Conservation (phyloP, 1,140 invertebrate genomes). For the Vollenhovia emeryi region DNA sequence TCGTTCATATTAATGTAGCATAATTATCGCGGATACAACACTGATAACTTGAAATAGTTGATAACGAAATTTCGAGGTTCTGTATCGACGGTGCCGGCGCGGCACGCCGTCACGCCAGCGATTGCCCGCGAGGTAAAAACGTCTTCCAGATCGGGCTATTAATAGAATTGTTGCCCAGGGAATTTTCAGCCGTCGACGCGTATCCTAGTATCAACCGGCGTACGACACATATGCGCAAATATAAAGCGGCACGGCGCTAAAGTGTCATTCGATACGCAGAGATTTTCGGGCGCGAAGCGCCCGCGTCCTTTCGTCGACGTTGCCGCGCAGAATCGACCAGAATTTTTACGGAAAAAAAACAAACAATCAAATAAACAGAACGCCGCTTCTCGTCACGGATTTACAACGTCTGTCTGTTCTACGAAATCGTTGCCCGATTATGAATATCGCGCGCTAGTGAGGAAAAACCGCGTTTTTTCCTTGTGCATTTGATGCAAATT, state of each 20-base stretch:
- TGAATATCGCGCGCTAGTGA: not conserved
- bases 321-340: not conserved
- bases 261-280: not conserved
- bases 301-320: not conserved
- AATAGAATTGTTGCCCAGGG: slow-evolving; percentile 48
- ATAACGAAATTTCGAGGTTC: not conserved
- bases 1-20: not conserved
- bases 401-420: not conserved
- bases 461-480: too few relatives aligned
- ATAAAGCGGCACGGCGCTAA: not conserved
- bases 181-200: slow-evolving; percentile 28
- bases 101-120: not conserved
- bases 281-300: not conserved
- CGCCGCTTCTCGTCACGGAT: not conserved
- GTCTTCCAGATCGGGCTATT: slow-evolving; percentile 35
- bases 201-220: slow-evolving; percentile 24
- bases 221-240: not conserved
- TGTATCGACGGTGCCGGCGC: too few relatives aligned
- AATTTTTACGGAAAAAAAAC: not conserved
- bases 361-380: too few relatives aligned
- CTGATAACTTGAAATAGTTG: not conserved
- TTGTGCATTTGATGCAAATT: not conserved
- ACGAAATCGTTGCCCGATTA: not conserved
- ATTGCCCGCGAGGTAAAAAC: slow-evolving; percentile 42
- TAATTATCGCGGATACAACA: not conserved